A percentile compares a stretch with the other conserved stretches of the same genome.
phyloP scores from a whole-genome alignment of 2,888 invertebrate genomes.

The Drosophila birchii region DNA sequence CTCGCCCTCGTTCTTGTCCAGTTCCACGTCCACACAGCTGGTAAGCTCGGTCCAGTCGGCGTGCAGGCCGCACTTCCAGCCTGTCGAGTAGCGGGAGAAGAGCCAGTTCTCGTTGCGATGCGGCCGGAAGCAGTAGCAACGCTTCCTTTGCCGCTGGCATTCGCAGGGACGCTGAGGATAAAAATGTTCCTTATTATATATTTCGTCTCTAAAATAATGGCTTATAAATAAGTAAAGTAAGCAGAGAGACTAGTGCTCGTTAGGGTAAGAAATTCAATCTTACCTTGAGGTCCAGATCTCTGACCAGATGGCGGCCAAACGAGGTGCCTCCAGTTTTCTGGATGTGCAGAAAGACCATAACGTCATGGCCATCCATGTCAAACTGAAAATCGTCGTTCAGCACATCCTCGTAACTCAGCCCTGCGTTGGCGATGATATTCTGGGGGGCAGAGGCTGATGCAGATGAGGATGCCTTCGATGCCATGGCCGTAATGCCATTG shows the following conservation, averaged over 20 bases:
- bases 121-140: constrained; percentile 96
- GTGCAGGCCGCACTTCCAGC: constrained; percentile 99
- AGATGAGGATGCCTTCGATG: constrained; percentile 63
- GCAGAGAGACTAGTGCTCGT: not conserved
- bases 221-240: not conserved
- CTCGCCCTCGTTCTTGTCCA: constrained; percentile 95
- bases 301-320: constrained; percentile 98
- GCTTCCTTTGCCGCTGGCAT: constrained; percentile 94
- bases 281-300: constrained; percentile 93
- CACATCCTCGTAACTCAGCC: constrained; percentile 93
- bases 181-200: not conserved
- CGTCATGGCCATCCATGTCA: constrained; percentile 96
- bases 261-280: constrained; percentile 20
- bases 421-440: constrained; percentile 85
- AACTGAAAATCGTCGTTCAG: constrained; percentile 94
- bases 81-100: constrained; percentile 98
- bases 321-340: constrained; percentile 99
- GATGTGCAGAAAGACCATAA: constrained; percentile 98
- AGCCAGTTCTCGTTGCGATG: constrained; percentile 98
- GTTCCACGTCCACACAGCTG: constrained; percentile 94
- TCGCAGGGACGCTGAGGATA: constrained; percentile 92
- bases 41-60: constrained; percentile 99
- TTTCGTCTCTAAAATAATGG: not conserved
- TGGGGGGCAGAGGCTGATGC: constrained; percentile 69
- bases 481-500: constrained; percentile 65